Conservation (phyloP, 2,888 invertebrate species). For the Hypolimnas misippus region DNA sequence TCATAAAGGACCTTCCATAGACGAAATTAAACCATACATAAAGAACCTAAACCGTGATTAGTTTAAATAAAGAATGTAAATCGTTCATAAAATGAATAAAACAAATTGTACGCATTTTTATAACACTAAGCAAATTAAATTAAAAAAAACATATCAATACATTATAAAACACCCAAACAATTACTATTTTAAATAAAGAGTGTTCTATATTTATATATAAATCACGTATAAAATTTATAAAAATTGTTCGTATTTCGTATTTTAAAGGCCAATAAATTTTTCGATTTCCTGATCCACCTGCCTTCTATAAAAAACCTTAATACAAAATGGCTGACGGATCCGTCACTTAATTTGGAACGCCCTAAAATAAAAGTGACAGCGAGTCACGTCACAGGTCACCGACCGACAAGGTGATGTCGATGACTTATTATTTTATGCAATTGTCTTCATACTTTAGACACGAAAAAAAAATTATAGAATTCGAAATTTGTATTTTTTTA, state of each 20-base stretch:
- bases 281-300: slow-evolving; percentile 10
- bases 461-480: slow-evolving; percentile 1
- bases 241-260: not conserved
- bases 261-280: not conserved
- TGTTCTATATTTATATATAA: too few species aligned
- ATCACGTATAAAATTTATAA: not conserved
- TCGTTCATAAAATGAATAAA: too few species aligned
- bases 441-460: slow-evolving; percentile 5
- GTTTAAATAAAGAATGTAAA: too few species aligned
- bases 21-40: too few species aligned
- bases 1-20: not conserved
- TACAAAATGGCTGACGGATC: slow-evolving; percentile 42
- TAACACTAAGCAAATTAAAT: not conserved
- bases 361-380: slow-evolving; percentile 75
- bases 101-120: too few species aligned
- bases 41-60: too few species aligned
- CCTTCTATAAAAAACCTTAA: slow-evolving; percentile 21
- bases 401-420: slow-evolving; percentile 51
- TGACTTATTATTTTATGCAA: slow-evolving; percentile 36
- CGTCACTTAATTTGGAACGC: slow-evolving; percentile 51
- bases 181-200: too few species aligned
- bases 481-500: not conserved
- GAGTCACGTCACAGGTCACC: slow-evolving; percentile 65
- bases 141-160: not conserved
- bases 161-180: not conserved